Percentiles rank a stretch among this genome's conserved stretches.
phyloP scores from a whole-genome alignment of 2,113 vertebrate species.

The Saimiri boliviensis region DNA sequence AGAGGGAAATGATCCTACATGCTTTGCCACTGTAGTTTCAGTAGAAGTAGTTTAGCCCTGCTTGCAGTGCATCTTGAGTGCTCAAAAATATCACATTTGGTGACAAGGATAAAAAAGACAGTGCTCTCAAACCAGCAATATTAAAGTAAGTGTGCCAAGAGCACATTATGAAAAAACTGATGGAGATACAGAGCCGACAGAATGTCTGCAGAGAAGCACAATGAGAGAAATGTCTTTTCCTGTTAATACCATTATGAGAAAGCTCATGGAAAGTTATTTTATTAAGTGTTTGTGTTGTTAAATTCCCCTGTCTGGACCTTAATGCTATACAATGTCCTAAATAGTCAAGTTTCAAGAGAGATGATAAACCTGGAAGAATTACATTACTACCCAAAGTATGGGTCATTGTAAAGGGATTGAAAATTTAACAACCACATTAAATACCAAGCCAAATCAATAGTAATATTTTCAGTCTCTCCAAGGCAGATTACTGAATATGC shows the following conservation, averaged over 20 bases:
- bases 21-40: not conserved
- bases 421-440: constrained; percentile 58
- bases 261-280: not conserved
- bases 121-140: constrained; percentile 19
- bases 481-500: constrained; percentile 17
- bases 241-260: constrained; percentile 5
- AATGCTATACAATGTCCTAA: not conserved
- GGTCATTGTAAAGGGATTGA: constrained; percentile 46
- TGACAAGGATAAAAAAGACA: constrained; percentile 43
- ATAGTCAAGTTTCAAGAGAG: constrained; percentile 14
- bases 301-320: constrained; percentile 12
- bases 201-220: constrained; percentile 2
- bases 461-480: constrained; percentile 29
- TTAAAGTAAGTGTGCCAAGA: not conserved
- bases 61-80: not conserved
- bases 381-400: constrained; percentile 33
- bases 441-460: constrained; percentile 40
- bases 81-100: constrained; percentile 43
- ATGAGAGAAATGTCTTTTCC: constrained; percentile 4
- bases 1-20: not conserved
- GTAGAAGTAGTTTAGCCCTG: constrained; percentile 17
- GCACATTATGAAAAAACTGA: constrained; percentile 20
- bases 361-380: constrained; percentile 45
- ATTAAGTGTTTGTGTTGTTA: constrained; percentile 51
- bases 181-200: not conserved